These are phyloP conservation scores for Caloenas nicobarica DNA, from an alignment of 2,113 vertebrate genomes.

Conservation along the genomic window DNA sequence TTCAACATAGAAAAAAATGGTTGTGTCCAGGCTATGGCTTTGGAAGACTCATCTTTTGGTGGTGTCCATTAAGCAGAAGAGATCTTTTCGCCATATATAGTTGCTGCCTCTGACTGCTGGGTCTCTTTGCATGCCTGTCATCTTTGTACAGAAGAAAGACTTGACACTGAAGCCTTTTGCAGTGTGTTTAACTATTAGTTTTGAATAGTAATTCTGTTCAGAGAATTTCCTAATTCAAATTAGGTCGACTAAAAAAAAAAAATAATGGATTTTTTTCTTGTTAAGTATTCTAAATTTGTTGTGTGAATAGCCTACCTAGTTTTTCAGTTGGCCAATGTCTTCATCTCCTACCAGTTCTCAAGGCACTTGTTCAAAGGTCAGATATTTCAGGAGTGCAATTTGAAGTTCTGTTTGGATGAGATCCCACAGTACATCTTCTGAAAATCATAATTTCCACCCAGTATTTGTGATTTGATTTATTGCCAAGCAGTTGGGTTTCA, in stretches of 20 bases:
- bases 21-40: not conserved
- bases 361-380: not conserved
- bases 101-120: not conserved
- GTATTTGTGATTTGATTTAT: not conserved
- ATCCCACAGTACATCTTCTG: not conserved
- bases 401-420: not conserved
- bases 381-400: not conserved
- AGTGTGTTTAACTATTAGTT: not conserved
- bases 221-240: not conserved
- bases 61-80: not conserved
- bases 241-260: not conserved
- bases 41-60: not conserved
- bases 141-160: not conserved
- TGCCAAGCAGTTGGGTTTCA: not conserved
- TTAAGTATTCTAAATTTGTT: not conserved
- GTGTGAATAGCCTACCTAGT: not conserved
- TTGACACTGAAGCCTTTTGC: not conserved
- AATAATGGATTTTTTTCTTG: not conserved
- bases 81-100: not conserved
- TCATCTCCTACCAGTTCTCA: not conserved
- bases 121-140: not conserved
- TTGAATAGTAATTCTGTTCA: not conserved
- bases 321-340: not conserved
- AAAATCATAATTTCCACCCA: not conserved
- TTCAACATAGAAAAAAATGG: not conserved